A percentile compares a stretch with the other conserved stretches of the same genome.
These are phyloP conservation scores for Spodoptera frugiperda DNA, from an alignment of 1,140 invertebrate species.

Conservation along the genomic window DNA sequence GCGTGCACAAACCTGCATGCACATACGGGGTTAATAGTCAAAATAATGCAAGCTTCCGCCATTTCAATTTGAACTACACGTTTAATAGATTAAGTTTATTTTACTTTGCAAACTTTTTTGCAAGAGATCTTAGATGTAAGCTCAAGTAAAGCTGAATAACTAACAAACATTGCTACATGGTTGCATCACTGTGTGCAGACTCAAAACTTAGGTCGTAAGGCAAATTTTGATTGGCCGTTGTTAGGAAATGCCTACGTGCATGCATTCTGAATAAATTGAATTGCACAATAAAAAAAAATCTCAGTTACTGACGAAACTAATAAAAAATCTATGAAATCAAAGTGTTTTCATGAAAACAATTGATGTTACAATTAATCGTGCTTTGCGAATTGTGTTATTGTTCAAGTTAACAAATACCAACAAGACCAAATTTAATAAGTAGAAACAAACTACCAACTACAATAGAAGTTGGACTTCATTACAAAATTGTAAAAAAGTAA, in stretches of 20 bases:
- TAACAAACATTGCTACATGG: conserved; percentile 1
- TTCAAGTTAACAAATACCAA: background rate
- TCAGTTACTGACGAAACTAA: background rate
- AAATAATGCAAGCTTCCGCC: background rate
- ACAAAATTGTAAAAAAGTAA: no score
- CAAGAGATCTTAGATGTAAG: background rate
- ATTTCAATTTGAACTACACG: background rate
- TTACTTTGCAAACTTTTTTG: conserved; percentile 5
- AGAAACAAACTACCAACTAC: no score
- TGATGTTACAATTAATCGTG: background rate
- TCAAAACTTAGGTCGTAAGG: conserved; percentile 18
- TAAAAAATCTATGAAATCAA: background rate
- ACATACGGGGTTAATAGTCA: conserved; percentile 1
- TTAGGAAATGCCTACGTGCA: conserved; percentile 22
- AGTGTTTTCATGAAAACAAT: conserved; percentile 3
- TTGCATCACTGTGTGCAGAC: conserved; percentile 10
- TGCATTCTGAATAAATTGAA: background rate
- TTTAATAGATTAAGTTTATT: background rate
- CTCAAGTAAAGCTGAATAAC: background rate
- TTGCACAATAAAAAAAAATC: conserved; percentile 10
- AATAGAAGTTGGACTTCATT: no score
- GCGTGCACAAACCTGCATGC: background rate
- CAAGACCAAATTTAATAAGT: no score
- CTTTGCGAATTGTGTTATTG: background rate
- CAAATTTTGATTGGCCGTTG: conserved; percentile 11